Percentiles rank a stretch among this genome's conserved stretches.
Conservation (phyloP, 2,797 vertebrate genomes). For the Myoxocephalus aenaeus region DNA sequence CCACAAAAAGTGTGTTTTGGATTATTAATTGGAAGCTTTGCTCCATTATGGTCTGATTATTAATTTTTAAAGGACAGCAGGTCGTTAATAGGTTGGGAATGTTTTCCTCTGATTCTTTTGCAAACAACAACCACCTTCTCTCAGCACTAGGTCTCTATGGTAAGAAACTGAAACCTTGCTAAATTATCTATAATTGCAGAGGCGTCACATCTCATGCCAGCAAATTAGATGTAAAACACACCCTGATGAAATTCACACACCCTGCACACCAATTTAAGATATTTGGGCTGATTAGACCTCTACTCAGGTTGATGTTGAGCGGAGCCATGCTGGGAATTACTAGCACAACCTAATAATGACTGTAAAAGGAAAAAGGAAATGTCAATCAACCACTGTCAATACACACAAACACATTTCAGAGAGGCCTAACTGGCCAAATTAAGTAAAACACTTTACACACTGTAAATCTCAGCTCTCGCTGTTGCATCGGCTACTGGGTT, state of each 20-base stretch:
- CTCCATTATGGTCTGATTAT: slow-evolving; percentile 1
- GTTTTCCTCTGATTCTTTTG: slow-evolving; percentile 2
- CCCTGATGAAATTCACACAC: slow-evolving; percentile 7
- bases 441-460: neutral
- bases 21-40: neutral
- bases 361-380: neutral
- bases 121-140: slow-evolving; percentile 1
- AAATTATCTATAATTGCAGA: slow-evolving; percentile 28
- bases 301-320: neutral
- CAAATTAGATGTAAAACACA: slow-evolving; percentile 14
- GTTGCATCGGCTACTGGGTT: neutral
- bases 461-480: slow-evolving; percentile 2
- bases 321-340: neutral
- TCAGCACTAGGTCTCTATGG: neutral
- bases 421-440: neutral
- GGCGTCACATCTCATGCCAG: neutral
- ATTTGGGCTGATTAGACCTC: slow-evolving; percentile 3
- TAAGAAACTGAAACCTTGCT: slow-evolving; percentile 15
- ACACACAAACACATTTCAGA: neutral
- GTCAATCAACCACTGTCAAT: slow-evolving; percentile 6
- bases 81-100: neutral
- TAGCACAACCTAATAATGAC: neutral
- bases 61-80: neutral
- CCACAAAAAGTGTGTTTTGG: neutral
- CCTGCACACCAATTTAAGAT: neutral